A percentile compares a stretch with the other conserved stretches of the same genome.
Evolutionary conservation across 1,140 invertebrate genomes (phyloP).

Genomic region (Temnothorax nylanderi): DNA sequence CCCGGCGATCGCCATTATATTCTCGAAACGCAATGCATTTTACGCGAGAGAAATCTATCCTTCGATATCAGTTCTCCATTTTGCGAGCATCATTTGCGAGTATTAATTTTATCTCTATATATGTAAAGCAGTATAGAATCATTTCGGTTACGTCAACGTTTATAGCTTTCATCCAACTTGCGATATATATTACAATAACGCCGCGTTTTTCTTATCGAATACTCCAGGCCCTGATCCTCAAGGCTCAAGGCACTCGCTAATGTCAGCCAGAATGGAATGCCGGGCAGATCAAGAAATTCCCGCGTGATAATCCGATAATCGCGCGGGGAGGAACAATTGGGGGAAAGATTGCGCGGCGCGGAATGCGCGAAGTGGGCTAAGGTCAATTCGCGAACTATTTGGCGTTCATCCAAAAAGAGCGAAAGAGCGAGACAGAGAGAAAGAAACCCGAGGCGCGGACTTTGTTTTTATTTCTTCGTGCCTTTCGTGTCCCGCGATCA

Average conservation of each 20-base stretch:
- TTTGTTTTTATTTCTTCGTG: conserved; percentile 17
- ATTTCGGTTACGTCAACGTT: background rate
- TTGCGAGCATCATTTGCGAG: background rate
- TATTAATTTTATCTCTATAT: background rate
- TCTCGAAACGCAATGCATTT: conserved; percentile 4
- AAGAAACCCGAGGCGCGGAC: background rate
- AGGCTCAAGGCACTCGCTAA: background rate
- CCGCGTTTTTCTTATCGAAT: background rate
- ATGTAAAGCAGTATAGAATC: background rate
- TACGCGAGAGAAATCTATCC: background rate
- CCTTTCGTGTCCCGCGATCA: background rate
- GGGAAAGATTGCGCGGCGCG: conserved; percentile 59
- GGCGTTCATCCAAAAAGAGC: conserved; percentile 69
- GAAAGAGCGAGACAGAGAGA: background rate
- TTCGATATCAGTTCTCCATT: background rate
- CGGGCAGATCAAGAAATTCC: conserved; percentile 4
- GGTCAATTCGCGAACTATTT: conserved; percentile 76
- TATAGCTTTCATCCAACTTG: background rate
- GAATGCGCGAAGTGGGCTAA: conserved; percentile 73
- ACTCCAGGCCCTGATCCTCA: background rate
- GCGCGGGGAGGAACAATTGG: conserved; percentile 38
- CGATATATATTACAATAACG: background rate
- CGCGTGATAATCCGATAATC: conserved; percentile 55
- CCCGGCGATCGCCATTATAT: background rate
- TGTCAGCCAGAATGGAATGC: background rate